Base-by-base conservation (phyloP, 2,888 invertebrate genomes). In the Amblyjoppa fuscipennis region DNA sequence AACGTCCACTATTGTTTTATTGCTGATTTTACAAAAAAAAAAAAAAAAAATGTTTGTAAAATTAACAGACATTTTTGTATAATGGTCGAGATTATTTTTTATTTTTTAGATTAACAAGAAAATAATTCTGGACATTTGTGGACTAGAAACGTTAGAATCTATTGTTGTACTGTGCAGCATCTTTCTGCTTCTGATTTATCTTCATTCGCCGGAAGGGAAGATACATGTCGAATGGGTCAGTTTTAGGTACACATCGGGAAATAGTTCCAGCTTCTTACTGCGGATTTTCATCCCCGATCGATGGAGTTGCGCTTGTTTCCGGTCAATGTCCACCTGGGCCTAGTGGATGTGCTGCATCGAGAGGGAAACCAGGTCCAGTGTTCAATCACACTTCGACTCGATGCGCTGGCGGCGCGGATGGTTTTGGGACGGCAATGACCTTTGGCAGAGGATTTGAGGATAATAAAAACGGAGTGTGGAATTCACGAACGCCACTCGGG, bases 401-500 rank as follows among this genome's bases (percentile, higher is more conserved):
- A 41, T 80, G 83, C 45, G 51, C 75, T 16, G 80, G 79, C 16
- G 74, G 70, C 9, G 64, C 70, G 20, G 74, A 75, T 53, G 6
- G 45, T 71, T 66, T n/a, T 20, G 20, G 69, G 20, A 34, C 61
- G 20, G 11, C n/a, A 45, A 59, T n/a, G 53, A 16, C 51, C 3
- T 64, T 34, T 41, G 80, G 56, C 71, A 56, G 70, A 49, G 11
- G 11, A 25, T 31, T 61, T 16, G 25, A 9, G 28, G 45, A 16
- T 5, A 59, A 61, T 5, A 34, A 38, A 61, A 61, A 28, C 13
- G n/a, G 1, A 4, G 0, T 9, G 9, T 74, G 45, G 61, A 7
- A n/a, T 74, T 13, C 31, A 31, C 53, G n/a, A 20, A n/a, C 20
- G 51, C 73, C 61, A 61, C n/a, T 61, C n/a, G 45, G 61, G 16